These are phyloP conservation scores for Salarias fasciatus DNA, from an alignment of 2,797 vertebrate species.

Conservation along the genomic window DNA sequence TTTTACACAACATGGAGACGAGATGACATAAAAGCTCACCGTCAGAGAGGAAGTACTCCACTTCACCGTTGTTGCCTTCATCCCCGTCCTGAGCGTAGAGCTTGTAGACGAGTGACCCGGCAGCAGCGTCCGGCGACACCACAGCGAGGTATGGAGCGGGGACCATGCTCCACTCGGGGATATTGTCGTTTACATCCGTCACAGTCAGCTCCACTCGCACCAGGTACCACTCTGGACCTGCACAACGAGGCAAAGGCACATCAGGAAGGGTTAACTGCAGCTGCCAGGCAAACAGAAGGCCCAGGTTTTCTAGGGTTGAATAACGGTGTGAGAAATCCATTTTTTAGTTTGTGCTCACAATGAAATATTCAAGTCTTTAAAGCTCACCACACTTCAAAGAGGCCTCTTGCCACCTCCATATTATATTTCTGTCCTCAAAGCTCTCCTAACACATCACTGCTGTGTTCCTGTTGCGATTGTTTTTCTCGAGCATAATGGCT, in stretches of 20 bases:
- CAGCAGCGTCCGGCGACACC: slow-evolving; percentile 78
- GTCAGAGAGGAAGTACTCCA: slow-evolving; percentile 91
- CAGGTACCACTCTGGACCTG: slow-evolving; percentile 88
- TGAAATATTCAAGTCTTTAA: no score
- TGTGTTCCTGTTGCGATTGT: not conserved
- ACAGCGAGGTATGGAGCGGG: slow-evolving; percentile 86
- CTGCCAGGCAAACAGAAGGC: not conserved
- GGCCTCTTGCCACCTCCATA: no score
- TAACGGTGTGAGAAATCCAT: not conserved
- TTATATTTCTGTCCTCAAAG: not conserved
- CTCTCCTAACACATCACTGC: not conserved
- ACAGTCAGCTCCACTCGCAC: slow-evolving; percentile 84
- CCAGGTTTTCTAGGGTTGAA: not conserved
- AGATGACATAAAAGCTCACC: slow-evolving; percentile 70
- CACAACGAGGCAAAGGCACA: not conserved
- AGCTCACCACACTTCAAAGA: no score
- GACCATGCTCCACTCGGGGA: slow-evolving; percentile 88
- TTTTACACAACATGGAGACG: not conserved
- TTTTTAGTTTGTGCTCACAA: no score
- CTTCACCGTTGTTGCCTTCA: slow-evolving; percentile 85
- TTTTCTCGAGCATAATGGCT: not conserved
- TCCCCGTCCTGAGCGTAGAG: slow-evolving; percentile 87
- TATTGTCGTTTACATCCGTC: slow-evolving; percentile 88
- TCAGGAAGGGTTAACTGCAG: no score
- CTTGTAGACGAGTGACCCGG: slow-evolving; percentile 85